Conservation (phyloP, 2,888 invertebrate genomes). For the Lysandra bellargus region DNA sequence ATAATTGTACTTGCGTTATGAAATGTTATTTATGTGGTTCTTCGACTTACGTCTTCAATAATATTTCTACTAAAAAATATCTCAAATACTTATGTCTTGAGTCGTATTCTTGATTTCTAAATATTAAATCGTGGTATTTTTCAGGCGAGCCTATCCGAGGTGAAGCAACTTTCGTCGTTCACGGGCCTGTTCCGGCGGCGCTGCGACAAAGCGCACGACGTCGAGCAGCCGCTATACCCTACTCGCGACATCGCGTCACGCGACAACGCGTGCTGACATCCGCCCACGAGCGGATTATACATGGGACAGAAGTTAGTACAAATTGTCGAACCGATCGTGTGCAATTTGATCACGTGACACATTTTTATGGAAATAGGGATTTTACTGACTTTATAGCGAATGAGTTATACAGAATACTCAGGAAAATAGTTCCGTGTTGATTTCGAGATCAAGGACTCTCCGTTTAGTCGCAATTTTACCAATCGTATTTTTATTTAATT, state of each 20-base stretch:
- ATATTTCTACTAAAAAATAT: too few species aligned
- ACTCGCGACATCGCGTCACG: slow-evolving; percentile 38
- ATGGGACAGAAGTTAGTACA: slow-evolving; percentile 16
- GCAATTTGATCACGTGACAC: slow-evolving; percentile 17
- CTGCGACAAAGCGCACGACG: slow-evolving; percentile 54
- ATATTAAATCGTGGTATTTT: slow-evolving; percentile 13
- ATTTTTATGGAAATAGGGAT: background rate
- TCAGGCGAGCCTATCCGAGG: slow-evolving; percentile 67
- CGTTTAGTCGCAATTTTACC: background rate
- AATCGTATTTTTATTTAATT: background rate
- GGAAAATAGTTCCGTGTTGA: background rate
- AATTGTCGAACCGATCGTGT: background rate
- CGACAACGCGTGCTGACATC: slow-evolving; percentile 50
- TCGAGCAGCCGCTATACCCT: slow-evolving; percentile 55
- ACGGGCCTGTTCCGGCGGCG: slow-evolving; percentile 52
- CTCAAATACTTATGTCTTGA: background rate
- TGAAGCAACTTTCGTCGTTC: slow-evolving; percentile 54
- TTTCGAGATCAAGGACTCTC: background rate
- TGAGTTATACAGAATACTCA: background rate
- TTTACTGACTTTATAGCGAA: slow-evolving; percentile 6
- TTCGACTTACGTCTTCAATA: too few species aligned
- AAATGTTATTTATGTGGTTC: too few species aligned
- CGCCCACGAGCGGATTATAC: background rate
- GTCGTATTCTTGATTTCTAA: background rate
- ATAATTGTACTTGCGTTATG: too few species aligned